Base-by-base conservation (phyloP, 30 jellyfish, hydroid and myxozoan species). In the Turritopsis dohrnii region DNA sequence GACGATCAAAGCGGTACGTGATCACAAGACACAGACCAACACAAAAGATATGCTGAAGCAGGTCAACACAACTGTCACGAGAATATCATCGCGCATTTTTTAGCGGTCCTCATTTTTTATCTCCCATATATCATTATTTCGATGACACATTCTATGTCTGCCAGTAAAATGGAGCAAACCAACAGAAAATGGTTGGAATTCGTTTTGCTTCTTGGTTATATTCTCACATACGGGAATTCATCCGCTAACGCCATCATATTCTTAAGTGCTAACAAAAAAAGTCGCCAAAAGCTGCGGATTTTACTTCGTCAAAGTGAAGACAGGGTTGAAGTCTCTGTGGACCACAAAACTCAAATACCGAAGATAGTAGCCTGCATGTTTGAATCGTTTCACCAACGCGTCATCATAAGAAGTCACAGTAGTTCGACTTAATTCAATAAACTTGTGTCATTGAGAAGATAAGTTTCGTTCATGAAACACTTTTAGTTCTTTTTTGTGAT, bases 171-270 rank as follows among this genome's bases (percentile, higher is more conserved):
- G 83, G 65, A 26, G 13, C 71, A 71, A 26, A 29, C 16, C 21
- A 74, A 3, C 20, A 26, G 60, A 26, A 21, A 16, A 23, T 74
- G 83, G 83, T 29, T 74, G 13, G 83, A 74, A 29, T 74, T 23
- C 21, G 83, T 19, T 23, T 26, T 74, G 21, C 41, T 74, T 23
- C 83, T 74, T 24, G 72, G 83, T 23, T 74, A 23, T 0, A 22
- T 74, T 20, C 60, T 74, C 13, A 74, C 83, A 1, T 74, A 74
- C 60, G 7, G 65, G 18, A 74, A 74, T 21, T 74, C 83, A 0
- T 74, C 41, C 16, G 83, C 41, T 7, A 74, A 74, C 83, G 83
- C 83, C 24, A 26, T 74, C 13, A 74, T 74, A 8, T 74, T 74
- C 23, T 1, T 74, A n/a, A 74, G 83, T 71, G 53, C 23, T 26